Percentiles rank a stretch among this genome's conserved stretches.
These are phyloP conservation scores for Turnix velox DNA, from an alignment of 2,113 vertebrate genomes.

Conservation along the genomic window DNA sequence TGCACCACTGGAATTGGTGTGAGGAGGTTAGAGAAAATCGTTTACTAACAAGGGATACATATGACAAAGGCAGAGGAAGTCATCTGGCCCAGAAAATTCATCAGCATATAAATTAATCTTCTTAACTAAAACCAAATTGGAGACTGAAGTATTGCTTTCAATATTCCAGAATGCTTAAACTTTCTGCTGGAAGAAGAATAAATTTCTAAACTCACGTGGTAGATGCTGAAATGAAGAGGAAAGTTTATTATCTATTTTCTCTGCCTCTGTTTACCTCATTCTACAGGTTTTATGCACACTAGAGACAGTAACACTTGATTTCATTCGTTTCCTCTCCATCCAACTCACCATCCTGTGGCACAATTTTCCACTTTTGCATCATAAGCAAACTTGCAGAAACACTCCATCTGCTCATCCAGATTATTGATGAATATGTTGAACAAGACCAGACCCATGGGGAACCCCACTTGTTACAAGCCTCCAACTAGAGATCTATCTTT, in stretches of 20 bases:
- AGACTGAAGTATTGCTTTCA: conserved; percentile 43
- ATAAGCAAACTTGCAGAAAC: background rate
- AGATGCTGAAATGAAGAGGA: background rate
- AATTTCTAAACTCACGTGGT: background rate
- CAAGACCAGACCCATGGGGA: background rate
- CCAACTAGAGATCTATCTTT: no score
- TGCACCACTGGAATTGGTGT: background rate
- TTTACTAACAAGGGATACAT: conserved; percentile 68
- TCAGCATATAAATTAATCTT: conserved; percentile 74
- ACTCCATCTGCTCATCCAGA: background rate
- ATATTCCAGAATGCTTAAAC: background rate
- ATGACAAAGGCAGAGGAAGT: conserved; percentile 55
- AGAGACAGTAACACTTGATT: background rate
- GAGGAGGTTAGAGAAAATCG: conserved; percentile 69
- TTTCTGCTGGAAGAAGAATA: conserved; percentile 20
- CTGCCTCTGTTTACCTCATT: background rate
- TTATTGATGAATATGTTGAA: background rate
- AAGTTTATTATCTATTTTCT: background rate
- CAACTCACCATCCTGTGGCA: no score
- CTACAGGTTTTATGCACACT: background rate
- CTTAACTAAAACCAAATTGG: conserved; percentile 39
- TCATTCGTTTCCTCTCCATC: no score
- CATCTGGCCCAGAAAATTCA: conserved; percentile 53
- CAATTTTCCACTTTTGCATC: background rate
- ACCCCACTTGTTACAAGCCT: no score